Base-by-base conservation (phyloP, 53 echinoderm and acorn worm species). In the Pentamera pediparva region DNA sequence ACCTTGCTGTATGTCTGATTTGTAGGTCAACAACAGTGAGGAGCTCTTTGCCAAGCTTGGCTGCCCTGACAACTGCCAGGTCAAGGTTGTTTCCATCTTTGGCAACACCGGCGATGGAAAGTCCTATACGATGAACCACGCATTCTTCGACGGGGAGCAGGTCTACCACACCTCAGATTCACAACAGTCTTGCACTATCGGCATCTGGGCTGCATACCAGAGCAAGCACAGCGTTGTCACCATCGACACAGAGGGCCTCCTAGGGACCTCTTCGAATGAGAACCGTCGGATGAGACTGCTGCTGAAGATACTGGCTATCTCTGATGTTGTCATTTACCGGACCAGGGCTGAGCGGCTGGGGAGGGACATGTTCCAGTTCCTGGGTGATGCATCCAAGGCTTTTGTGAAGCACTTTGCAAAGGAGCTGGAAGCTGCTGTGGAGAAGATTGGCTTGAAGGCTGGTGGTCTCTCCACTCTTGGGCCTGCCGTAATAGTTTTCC, bases 51-150 rank as follows among this genome's bases (percentile, higher is more conserved):
- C 82, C 62, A 62, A 81, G 54, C 76, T 94, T 10, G 59, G 78
- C 20, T 94, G 95, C 45, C 53, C 70, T 15, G 63, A 75, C 6
- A 49, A 82, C 35, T 39, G 81, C 22, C 82, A 62, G 10, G 80
- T 94, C 38, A 94, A 94, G 47, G 90, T 94, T 22, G 76, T 90
- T 43, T 94, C 95, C 65, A 94, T 94, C 54, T 94, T 94, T 63
- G 95, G 95, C 25, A 94, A 94, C 69, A 94, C 95, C 17, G 90
- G 95, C 27, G 90, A 90, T 56, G 95, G 95, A 34, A 94, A 94
- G 52, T 94, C 95, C 0, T 86, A 85, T 84, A 90, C 95, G 26
- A 75, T 94, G 50, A 93, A 94, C 83, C 90, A 94, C 76, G 85
- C 90, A 38, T 94, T 94, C 79, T 94, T 86, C 35, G 73, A 77